Evolutionary conservation across 1,140 invertebrate genomes (phyloP).

Genomic region (Zaprionus nigranus): DNA sequence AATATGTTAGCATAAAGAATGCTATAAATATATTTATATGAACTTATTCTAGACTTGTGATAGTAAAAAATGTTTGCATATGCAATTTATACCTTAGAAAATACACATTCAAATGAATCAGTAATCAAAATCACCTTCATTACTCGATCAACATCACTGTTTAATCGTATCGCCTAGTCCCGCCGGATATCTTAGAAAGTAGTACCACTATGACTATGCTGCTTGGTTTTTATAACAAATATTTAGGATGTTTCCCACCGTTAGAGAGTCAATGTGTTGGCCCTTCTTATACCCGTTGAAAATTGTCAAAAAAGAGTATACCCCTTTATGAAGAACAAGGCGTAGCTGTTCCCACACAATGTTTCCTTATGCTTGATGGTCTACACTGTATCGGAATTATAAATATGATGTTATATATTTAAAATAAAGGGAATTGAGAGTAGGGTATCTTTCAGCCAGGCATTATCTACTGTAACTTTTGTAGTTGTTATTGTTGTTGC

Average conservation of each 20-base stretch:
- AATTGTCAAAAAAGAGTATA: too few relatives aligned
- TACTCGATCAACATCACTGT: not conserved
- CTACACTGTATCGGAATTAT: too few relatives aligned
- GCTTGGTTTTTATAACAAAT: too few relatives aligned
- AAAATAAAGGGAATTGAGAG: fast-evolving
- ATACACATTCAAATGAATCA: too few relatives aligned
- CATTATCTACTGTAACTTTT: not conserved
- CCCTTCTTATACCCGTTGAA: not conserved
- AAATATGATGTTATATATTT: too few relatives aligned
- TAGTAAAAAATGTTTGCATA: too few relatives aligned
- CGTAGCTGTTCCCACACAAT: not conserved
- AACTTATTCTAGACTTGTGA: too few relatives aligned
- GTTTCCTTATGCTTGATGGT: not conserved
- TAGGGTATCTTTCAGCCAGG: not conserved
- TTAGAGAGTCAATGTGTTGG: not conserved
- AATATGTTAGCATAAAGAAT: not conserved
- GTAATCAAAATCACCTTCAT: not conserved
- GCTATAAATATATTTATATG: not conserved
- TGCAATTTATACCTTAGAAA: too few relatives aligned
- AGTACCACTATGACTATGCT: too few relatives aligned
- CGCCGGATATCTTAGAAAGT: too few relatives aligned
- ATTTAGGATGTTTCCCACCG: not conserved
- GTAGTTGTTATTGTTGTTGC: not conserved
- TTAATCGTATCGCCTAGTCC: too few relatives aligned
- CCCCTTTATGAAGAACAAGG: too few relatives aligned